Evolutionary conservation across 2,113 vertebrate species (phyloP), one percentile per base, ranked within the genome.

Genomic region (Apteryx mantelli): DNA sequence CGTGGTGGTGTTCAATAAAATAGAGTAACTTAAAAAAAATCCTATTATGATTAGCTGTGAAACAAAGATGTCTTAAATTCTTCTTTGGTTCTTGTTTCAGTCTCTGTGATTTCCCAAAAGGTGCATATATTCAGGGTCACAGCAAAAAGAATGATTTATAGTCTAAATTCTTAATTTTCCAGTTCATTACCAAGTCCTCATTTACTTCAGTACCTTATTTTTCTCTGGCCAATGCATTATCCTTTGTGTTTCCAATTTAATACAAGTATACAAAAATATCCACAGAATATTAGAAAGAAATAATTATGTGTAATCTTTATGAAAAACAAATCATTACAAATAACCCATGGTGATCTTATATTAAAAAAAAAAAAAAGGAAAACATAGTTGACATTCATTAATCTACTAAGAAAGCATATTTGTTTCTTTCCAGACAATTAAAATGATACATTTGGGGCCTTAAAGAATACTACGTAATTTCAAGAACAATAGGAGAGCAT

Each of bases 101-200:
- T 42, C 32, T 69, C 73, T 75, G 15, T 92, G 44, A 53, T 93
- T 96, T 95, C 46, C 18, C 38, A 56, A 89, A 96, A 96, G n/a
- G 53, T 95, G 7, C 38, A 77, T 69, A 71, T 71, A 74, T 71
- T 92, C 28, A 93, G 79, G 61, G 66, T 83, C 73, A 94, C 22
- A 74, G 38, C 36, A 82, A 91, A 97, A 95, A 56, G 42, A 56
- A 92, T 97, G 78, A 97, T 97, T 97, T 96, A 96, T 89, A 88
- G 30, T 30, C 60, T 64, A 93, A 76, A 53, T 88, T 97, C 86
- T 81, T 95, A 96, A 96, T 95, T 98, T 98, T 97, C 46, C 86
- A 97, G 79, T 74, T 96, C 96, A 97, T 97, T 98, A 96, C 66
- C 68, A 73, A 86, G 68, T 77, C 28, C 89, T 58, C 79, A 91